These are phyloP conservation scores for Taenaris catops DNA, from an alignment of 2,888 invertebrate genomes.

Conservation along the genomic window DNA sequence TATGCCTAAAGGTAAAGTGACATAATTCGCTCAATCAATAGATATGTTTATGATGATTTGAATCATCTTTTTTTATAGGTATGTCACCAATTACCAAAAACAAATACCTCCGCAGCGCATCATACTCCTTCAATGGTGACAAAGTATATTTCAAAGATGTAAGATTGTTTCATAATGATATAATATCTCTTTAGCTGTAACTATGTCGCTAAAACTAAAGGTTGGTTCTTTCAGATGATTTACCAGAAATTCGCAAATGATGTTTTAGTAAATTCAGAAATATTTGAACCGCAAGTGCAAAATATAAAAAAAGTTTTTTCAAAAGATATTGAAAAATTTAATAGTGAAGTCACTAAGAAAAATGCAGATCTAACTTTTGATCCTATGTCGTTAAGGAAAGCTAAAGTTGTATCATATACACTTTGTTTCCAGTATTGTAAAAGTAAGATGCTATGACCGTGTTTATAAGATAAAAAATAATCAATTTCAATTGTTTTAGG, in stretches of 20 bases:
- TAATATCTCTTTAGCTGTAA: background rate
- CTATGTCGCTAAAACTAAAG: background rate
- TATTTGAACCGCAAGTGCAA: slow-evolving; percentile 50
- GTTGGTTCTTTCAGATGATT: slow-evolving; percentile 41
- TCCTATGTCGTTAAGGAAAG: slow-evolving; percentile 39
- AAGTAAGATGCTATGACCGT: too few species aligned
- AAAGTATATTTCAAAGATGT: slow-evolving; percentile 55
- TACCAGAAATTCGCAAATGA: slow-evolving; percentile 65
- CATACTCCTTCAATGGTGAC: slow-evolving; percentile 32
- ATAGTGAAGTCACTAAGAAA: slow-evolving; percentile 40
- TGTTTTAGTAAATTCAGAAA: slow-evolving; percentile 60
- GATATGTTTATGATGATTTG: too few species aligned
- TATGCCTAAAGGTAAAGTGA: slow-evolving; percentile 81
- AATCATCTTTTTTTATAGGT: slow-evolving; percentile 30
- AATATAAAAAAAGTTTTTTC: slow-evolving; percentile 38
- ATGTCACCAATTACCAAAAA: slow-evolving; percentile 76
- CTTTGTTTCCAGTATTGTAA: background rate
- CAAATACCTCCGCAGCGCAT: slow-evolving; percentile 34
- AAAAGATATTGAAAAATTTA: slow-evolving; percentile 45
- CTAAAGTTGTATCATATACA: slow-evolving; percentile 35
- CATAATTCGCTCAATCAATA: too few species aligned
- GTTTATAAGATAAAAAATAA: too few species aligned
- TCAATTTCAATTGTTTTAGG: too few species aligned
- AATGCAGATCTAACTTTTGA: slow-evolving; percentile 50
- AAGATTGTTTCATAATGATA: slow-evolving; percentile 25